Evolutionary conservation across 1,140 invertebrate genomes (phyloP), one percentile per base, ranked within the genome.

Genomic region (Phocides pigmalion): DNA sequence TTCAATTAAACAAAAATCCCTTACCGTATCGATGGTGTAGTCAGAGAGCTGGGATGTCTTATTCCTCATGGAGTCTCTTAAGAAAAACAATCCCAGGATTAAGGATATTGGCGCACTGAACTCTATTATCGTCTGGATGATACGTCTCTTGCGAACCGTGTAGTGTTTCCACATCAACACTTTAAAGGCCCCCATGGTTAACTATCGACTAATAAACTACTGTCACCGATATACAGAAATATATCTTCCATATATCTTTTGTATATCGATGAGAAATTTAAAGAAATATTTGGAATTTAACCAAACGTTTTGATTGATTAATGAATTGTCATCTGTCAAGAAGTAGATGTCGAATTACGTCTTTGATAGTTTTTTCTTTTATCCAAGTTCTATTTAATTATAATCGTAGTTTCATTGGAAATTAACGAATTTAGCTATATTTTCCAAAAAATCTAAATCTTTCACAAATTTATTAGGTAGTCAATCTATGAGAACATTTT

Each of bases 141-240:
- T 81, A 44, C 73, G 70, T 47, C 75, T 75, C 32, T 62, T 64
- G 5, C 84, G 70, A 5, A 84, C 81, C n/a, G 70, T 66, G 1
- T 72, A 47, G 56, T 87, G 84, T 47, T 87, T 87, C 72, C 76
- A 84, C 74, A 87, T 72, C 42, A 87, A 68, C 15, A 87, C 77
- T 25, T 42, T 54, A 42, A 85, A 61, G 5, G 50, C 59, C 0
- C 65, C 56, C 44, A 44, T 64, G 66, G 72, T 78, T 65, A 64
- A 37, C 9, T 16, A 14, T 2, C 2, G 8, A 20, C 15, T 17
- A 9, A 8, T 17, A 4, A 4, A 20, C 15, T 17, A 9, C 1
- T 17, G 1, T 11, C 28, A 11, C n/a, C 12, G 14, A 12, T 46
- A 22, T 46, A 12, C 20, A 42, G 14, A 19, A 20, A 11, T 11